A percentile compares a stretch with the other conserved stretches of the same genome.
Evolutionary conservation across 2,113 vertebrate species (phyloP).

Genomic region (Nestor notabilis): DNA sequence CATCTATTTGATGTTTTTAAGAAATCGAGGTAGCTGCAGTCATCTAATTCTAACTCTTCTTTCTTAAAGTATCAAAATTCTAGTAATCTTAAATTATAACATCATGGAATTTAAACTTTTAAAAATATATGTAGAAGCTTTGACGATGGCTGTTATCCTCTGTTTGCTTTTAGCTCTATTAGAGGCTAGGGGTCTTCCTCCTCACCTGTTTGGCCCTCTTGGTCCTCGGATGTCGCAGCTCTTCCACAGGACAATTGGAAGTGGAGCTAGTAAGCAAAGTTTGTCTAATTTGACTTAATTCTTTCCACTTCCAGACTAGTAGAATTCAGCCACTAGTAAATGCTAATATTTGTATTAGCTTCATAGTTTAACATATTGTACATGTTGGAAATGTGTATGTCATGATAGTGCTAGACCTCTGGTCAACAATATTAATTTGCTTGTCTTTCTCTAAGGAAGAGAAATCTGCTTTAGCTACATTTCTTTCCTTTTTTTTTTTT

Average conservation of each 20-base stretch:
- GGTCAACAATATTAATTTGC: neutral
- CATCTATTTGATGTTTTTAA: neutral
- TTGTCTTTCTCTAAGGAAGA: neutral
- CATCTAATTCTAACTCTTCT: neutral
- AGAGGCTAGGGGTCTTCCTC: conserved; percentile 97
- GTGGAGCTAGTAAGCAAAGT: conserved; percentile 94
- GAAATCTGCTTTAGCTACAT: neutral
- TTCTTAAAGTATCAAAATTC: conserved; percentile 2
- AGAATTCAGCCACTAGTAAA: conserved; percentile 24
- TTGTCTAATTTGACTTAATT: conserved; percentile 68
- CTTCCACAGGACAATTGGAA: conserved; percentile 99
- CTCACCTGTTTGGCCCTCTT: conserved; percentile 97
- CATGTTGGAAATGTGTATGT: neutral
- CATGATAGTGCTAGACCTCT: neutral
- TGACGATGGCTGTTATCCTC: conserved; percentile 70
- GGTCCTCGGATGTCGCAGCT: conserved; percentile 99
- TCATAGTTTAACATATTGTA: neutral
- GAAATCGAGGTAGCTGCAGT: neutral
- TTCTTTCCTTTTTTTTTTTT: neutral
- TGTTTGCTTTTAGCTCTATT: conserved; percentile 86
- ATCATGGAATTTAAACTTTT: conserved; percentile 40
- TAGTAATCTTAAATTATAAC: conserved; percentile 26
- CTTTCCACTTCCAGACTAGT: conserved; percentile 56
- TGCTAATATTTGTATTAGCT: conserved; percentile 34
- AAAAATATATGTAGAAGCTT: conserved; percentile 47